Conservation (phyloP, 2,113 vertebrate genomes). For the Elephas maximus region DNA sequence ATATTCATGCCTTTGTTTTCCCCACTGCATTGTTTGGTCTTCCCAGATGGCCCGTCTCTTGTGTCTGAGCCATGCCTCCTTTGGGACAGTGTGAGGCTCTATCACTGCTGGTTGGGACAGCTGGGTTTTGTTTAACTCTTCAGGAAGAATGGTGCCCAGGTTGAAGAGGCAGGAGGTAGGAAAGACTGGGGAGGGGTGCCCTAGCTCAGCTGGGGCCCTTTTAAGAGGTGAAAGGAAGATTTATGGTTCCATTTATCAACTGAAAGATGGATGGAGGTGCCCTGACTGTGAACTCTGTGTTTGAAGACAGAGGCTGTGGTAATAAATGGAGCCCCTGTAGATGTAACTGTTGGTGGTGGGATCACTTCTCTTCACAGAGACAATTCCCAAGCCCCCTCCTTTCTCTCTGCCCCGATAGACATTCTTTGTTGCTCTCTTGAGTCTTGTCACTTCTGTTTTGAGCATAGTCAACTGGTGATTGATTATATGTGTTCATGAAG, state of each 20-base stretch:
- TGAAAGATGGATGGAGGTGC: slow-evolving; percentile 84
- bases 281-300: slow-evolving; percentile 84
- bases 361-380: slow-evolving; percentile 61
- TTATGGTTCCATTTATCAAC: slow-evolving; percentile 79
- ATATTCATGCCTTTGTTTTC: slow-evolving; percentile 74
- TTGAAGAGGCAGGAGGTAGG: slow-evolving; percentile 56
- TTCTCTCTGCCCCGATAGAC: slow-evolving; percentile 25
- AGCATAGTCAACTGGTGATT: slow-evolving; percentile 59
- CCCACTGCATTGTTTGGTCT: slow-evolving; percentile 3
- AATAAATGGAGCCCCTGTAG: slow-evolving; percentile 81
- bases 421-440: slow-evolving; percentile 59
- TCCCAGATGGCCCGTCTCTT: slow-evolving; percentile 44
- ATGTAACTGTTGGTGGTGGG: slow-evolving; percentile 51
- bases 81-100: slow-evolving; percentile 56
- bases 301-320: slow-evolving; percentile 80
- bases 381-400: slow-evolving; percentile 69
- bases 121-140: slow-evolving; percentile 74
- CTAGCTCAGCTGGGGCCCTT: slow-evolving; percentile 67
- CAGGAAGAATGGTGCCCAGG: slow-evolving; percentile 66
- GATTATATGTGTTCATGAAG: slow-evolving; percentile 62
- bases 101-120: not conserved
- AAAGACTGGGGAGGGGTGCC: not conserved
- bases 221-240: slow-evolving; percentile 83
- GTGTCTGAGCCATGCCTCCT: slow-evolving; percentile 29
- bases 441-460: slow-evolving; percentile 62